Percentiles rank a stretch among this genome's conserved stretches.
Evolutionary conservation across 2,888 invertebrate species (phyloP).

Genomic region (Holacanthella duospinosa): DNA sequence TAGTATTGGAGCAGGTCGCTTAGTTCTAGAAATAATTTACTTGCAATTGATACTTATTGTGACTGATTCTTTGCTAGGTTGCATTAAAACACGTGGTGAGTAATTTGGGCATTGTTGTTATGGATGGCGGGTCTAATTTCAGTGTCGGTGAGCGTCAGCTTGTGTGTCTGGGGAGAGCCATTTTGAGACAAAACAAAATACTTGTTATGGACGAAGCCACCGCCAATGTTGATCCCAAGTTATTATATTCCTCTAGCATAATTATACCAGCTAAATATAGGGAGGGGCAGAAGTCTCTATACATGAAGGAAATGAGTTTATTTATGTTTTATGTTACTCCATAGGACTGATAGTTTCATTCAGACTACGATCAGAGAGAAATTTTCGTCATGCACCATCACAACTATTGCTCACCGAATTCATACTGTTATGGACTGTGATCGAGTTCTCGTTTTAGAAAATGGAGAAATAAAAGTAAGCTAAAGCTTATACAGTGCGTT

Average conservation of each 20-base stretch:
- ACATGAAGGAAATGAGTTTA: no score
- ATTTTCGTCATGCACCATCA: constrained; percentile 71
- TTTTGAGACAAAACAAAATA: constrained; percentile 25
- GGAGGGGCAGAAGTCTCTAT: no score
- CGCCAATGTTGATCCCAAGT: constrained; percentile 31
- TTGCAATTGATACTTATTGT: not conserved
- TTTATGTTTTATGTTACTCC: no score
- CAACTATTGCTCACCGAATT: constrained; percentile 82
- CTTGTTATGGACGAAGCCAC: constrained; percentile 35
- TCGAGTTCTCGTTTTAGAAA: constrained; percentile 73
- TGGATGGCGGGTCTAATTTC: constrained; percentile 28
- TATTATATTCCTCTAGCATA: no score
- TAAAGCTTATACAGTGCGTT: no score
- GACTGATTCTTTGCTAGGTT: constrained; percentile 46
- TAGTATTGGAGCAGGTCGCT: constrained; percentile 67
- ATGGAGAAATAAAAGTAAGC: constrained; percentile 53
- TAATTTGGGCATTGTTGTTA: constrained; percentile 20
- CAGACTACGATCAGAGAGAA: constrained; percentile 70
- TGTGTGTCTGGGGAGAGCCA: constrained; percentile 29
- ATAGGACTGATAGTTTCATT: constrained; percentile 71
- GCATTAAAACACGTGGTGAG: constrained; percentile 39
- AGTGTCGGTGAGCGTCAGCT: constrained; percentile 30
- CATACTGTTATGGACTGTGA: constrained; percentile 91
- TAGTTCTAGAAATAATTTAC: not conserved
- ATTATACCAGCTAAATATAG: no score